These are phyloP conservation scores for Drosophila mojavensis DNA, from an alignment of 1,140 invertebrate genomes.

Conservation along the genomic window DNA sequence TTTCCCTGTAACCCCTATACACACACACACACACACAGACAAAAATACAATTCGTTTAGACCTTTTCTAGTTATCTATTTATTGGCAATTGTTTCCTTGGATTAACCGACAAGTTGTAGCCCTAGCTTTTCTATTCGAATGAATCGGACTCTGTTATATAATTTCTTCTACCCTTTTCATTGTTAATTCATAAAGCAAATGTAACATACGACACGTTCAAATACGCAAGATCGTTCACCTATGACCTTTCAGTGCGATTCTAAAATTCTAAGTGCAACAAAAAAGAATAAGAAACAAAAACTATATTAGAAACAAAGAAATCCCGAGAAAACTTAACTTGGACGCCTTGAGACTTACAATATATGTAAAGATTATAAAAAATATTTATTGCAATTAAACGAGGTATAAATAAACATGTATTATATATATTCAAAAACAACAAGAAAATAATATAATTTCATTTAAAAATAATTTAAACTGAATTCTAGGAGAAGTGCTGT, in stretches of 20 bases:
- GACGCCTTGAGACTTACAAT: constrained; percentile 76
- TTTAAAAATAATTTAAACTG: background rate
- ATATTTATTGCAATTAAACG: constrained; percentile 76
- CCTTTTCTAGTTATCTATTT: constrained; percentile 40
- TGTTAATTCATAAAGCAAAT: constrained; percentile 45
- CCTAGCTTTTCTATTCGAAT: constrained; percentile 25
- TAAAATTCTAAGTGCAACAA: constrained; percentile 53
- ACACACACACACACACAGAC: constrained; percentile 15
- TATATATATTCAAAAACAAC: constrained; percentile 64
- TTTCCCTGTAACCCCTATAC: background rate
- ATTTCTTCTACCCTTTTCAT: background rate
- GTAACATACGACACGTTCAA: constrained; percentile 55
- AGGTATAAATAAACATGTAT: constrained; percentile 74
- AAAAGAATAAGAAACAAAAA: constrained; percentile 19
- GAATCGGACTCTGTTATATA: constrained; percentile 5
- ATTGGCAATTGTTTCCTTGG: constrained; percentile 67
- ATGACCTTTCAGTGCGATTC: constrained; percentile 18
- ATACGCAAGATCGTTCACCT: background rate
- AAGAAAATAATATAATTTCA: too few species aligned
- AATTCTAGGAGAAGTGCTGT: too few species aligned
- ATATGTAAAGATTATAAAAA: constrained; percentile 68
- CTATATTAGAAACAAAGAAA: background rate
- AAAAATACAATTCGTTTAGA: constrained; percentile 48
- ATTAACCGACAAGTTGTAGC: constrained; percentile 50
- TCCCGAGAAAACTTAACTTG: constrained; percentile 21